Evolutionary conservation across 2,888 invertebrate species (phyloP).

Genomic region (Sepioteuthis lessoniana): DNA sequence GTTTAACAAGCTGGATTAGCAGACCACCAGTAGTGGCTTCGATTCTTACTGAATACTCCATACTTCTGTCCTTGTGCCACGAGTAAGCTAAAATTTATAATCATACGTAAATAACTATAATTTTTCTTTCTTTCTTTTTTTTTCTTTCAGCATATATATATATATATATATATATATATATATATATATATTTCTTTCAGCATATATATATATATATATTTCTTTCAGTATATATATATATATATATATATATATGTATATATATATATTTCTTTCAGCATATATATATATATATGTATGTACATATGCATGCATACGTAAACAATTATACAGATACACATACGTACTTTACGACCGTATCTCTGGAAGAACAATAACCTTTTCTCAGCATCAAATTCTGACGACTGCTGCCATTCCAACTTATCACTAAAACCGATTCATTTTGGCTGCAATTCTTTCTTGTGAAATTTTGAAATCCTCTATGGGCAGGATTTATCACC

Average conservation of each 20-base stretch:
- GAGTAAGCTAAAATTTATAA: too few species aligned
- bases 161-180: not conserved
- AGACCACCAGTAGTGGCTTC: too few species aligned
- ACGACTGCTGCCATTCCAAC: not conserved
- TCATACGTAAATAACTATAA: too few species aligned
- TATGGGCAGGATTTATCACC: not conserved
- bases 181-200: too few species aligned
- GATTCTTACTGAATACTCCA: too few species aligned
- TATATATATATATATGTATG: too few species aligned
- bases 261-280: too few species aligned
- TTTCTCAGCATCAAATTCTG: not conserved
- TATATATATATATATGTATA: too few species aligned
- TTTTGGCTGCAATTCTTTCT: slow-evolving; percentile 8
- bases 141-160: not conserved
- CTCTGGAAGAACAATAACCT: not conserved
- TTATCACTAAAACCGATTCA: not conserved
- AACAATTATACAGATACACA: not conserved
- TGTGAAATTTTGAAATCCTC: slow-evolving; percentile 12
- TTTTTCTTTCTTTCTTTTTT: not conserved
- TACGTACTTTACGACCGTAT: not conserved
- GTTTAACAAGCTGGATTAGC: too few species aligned
- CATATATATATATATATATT: too few species aligned
- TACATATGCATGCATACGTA: not conserved
- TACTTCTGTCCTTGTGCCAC: too few species aligned
- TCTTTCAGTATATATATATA: too few species aligned